phyloP scores from a whole-genome alignment of 2,888 invertebrate species.

The Lapara coniferarum region DNA sequence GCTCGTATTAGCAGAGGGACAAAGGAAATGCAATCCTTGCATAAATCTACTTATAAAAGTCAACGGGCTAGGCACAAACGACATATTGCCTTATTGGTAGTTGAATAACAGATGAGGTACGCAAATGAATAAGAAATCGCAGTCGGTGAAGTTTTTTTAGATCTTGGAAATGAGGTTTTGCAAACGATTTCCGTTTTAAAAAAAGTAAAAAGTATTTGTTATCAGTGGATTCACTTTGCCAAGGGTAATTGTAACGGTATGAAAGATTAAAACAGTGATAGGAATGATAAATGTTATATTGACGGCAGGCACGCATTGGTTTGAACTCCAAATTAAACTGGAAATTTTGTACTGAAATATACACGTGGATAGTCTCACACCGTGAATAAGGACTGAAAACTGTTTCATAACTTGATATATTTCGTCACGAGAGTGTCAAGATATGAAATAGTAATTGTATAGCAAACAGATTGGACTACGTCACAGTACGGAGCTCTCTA shows the following conservation, averaged over 20 bases:
- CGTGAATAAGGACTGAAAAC: too few species aligned
- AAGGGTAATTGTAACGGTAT: conserved; percentile 6
- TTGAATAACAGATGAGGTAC: conserved; percentile 14
- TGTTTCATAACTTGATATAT: too few species aligned
- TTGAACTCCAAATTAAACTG: background rate
- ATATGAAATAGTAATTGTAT: too few species aligned
- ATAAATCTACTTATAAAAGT: conserved; percentile 4
- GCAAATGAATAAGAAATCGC: conserved; percentile 10
- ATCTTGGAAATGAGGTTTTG: background rate
- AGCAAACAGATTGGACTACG: too few species aligned
- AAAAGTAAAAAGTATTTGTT: background rate
- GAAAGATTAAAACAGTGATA: conserved; percentile 11
- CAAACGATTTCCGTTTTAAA: background rate
- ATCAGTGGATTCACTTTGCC: background rate
- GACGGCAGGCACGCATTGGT: background rate
- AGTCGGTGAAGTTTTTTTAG: background rate
- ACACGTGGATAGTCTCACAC: too few species aligned
- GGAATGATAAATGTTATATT: conserved; percentile 3
- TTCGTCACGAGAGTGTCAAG: too few species aligned
- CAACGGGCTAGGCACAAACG: conserved; percentile 5
- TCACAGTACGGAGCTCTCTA: too few species aligned
- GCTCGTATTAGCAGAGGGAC: background rate
- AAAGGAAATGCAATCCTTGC: conserved; percentile 13
- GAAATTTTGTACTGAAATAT: background rate
- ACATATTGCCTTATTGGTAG: background rate